phyloP scores from a whole-genome alignment of 1,140 invertebrate species.

The Drosophila nasuta region DNA sequence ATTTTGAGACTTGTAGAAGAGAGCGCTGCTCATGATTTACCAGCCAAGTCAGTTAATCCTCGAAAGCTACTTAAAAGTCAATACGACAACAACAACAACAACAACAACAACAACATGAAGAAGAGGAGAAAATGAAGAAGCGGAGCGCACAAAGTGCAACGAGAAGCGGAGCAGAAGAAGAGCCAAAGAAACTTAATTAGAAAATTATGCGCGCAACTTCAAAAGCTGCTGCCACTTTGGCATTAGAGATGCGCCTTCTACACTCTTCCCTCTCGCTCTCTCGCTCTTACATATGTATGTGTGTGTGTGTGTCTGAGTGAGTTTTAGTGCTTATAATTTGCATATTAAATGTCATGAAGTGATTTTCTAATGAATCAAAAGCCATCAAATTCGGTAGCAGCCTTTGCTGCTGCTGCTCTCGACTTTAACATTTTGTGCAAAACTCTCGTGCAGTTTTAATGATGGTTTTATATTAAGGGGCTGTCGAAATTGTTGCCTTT shows the following conservation, averaged over 20 bases:
- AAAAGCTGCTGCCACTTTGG: slow-evolving; percentile 61
- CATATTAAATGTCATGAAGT: slow-evolving; percentile 79
- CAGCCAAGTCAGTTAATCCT: slow-evolving; percentile 69
- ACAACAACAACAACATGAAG: not conserved
- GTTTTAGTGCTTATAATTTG: slow-evolving; percentile 67
- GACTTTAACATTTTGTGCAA: slow-evolving; percentile 29
- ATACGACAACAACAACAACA: slow-evolving; percentile 67
- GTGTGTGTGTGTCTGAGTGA: not conserved
- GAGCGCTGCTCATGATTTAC: slow-evolving; percentile 17
- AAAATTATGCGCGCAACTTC: slow-evolving; percentile 79
- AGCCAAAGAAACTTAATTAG: slow-evolving; percentile 74
- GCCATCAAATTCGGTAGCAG: slow-evolving; percentile 70
- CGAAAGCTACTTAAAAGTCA: slow-evolving; percentile 79
- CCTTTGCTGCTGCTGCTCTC: slow-evolving; percentile 10
- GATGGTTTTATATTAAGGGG: slow-evolving; percentile 74
- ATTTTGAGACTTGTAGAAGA: slow-evolving; percentile 4
- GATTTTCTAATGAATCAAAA: slow-evolving; percentile 81
- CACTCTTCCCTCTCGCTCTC: not conserved
- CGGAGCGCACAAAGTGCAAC: slow-evolving; percentile 54
- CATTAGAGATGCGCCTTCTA: slow-evolving; percentile 62
- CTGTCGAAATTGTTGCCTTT: slow-evolving; percentile 75
- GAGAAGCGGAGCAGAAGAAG: slow-evolving; percentile 20
- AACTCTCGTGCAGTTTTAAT: slow-evolving; percentile 73
- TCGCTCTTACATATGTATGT: not conserved
- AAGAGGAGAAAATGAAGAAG: not conserved